These are phyloP conservation scores for Stichodactyla mertensii DNA, from an alignment of 64 coral and sea anemone genomes.

Conservation along the genomic window DNA sequence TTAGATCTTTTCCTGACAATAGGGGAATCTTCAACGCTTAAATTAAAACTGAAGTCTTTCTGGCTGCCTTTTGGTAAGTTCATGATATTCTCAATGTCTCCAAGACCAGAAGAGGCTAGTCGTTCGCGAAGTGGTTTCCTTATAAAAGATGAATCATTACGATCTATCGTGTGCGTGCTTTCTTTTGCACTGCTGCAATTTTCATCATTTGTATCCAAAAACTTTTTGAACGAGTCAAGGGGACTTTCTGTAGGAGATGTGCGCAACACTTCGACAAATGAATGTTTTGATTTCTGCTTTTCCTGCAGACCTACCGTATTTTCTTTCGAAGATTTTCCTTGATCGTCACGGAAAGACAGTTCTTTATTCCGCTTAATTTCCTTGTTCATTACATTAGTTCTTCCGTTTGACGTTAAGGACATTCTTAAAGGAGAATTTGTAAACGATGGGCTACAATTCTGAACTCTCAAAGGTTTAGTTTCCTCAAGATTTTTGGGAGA, in stretches of 20 bases:
- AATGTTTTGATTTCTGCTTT: not conserved
- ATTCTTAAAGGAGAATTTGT: not conserved
- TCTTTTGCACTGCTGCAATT: not conserved
- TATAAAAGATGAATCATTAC: not conserved
- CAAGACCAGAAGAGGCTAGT: not conserved
- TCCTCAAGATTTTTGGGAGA: not conserved
- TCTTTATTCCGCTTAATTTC: not conserved
- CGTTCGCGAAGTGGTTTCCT: not conserved
- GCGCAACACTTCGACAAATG: not conserved
- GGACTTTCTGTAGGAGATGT: not conserved
- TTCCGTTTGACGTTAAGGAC: not conserved
- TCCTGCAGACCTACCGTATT: not conserved
- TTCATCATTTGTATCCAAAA: not conserved
- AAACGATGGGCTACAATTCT: not conserved
- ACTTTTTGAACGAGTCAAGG: not conserved
- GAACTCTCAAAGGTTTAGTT: not conserved
- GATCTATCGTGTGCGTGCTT: not conserved
- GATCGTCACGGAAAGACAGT: not conserved
- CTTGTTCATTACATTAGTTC: not conserved
- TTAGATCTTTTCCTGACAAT: not conserved
- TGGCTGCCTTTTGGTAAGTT: not conserved
- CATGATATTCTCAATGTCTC: not conserved
- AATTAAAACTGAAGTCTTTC: not conserved
- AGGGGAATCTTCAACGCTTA: slow-evolving; percentile 2
- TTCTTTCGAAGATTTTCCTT: not conserved